These are phyloP conservation scores for Agonopterix alstromeriana DNA, from an alignment of 2,888 invertebrate genomes.

Conservation along the genomic window DNA sequence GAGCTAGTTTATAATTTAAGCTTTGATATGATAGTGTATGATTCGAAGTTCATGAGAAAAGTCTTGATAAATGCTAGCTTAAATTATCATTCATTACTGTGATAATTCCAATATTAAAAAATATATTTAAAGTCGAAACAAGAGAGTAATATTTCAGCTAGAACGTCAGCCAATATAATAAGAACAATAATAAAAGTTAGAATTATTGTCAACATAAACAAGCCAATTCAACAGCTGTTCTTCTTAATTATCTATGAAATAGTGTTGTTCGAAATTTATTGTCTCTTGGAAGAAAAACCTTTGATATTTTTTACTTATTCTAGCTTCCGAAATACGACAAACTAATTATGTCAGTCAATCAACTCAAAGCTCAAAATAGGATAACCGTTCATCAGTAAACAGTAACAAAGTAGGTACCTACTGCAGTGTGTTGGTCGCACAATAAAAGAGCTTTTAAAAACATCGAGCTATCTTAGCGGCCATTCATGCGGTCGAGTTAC, in stretches of 20 bases:
- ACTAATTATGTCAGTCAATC: too few relatives aligned
- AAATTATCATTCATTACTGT: background rate
- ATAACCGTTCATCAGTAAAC: slow-evolving; percentile 1
- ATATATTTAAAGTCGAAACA: background rate
- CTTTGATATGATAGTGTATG: too few relatives aligned
- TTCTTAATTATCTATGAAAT: slow-evolving; percentile 11
- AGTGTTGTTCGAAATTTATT: slow-evolving; percentile 24
- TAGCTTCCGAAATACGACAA: too few relatives aligned
- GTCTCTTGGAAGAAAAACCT: slow-evolving; percentile 7
- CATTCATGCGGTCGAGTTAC: slow-evolving; percentile 63
- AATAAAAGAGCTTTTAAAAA: slow-evolving; percentile 74
- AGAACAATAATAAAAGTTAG: background rate
- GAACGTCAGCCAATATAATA: background rate
- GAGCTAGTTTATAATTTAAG: background rate
- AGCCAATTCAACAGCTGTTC: slow-evolving; percentile 8
- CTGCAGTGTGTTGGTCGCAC: slow-evolving; percentile 17
- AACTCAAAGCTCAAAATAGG: too few relatives aligned
- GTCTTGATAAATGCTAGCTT: too few relatives aligned
- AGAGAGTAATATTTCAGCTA: background rate
- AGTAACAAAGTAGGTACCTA: background rate
- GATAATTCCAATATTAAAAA: background rate
- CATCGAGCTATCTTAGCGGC: slow-evolving; percentile 58
- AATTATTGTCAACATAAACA: slow-evolving; percentile 3
- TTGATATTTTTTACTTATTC: too few relatives aligned
- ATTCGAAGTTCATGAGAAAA: too few relatives aligned